These are phyloP conservation scores for Reticulitermes lucifugus DNA, from an alignment of 2,888 invertebrate species.

Conservation along the genomic window DNA sequence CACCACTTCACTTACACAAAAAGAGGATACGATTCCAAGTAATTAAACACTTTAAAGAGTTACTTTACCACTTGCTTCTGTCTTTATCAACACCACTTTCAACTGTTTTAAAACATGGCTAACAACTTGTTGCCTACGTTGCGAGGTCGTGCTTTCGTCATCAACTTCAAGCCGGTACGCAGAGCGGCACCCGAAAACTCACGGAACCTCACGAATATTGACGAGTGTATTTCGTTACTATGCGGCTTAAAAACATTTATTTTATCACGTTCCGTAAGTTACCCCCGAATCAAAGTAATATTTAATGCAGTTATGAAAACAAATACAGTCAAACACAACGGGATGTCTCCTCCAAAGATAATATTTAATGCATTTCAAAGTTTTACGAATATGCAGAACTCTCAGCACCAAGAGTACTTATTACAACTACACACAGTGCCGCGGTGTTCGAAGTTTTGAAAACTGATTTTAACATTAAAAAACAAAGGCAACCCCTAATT, in stretches of 20 bases:
- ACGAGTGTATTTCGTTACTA: slow-evolving; percentile 6
- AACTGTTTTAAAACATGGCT: slow-evolving; percentile 54
- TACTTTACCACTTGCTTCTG: neutral
- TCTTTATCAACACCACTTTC: slow-evolving; percentile 20
- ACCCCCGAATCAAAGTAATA: too few relatives aligned
- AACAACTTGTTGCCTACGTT: slow-evolving; percentile 54
- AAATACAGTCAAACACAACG: neutral
- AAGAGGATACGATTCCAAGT: neutral
- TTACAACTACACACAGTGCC: too few relatives aligned
- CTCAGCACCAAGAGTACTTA: too few relatives aligned
- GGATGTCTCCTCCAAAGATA: too few relatives aligned
- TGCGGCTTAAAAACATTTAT: neutral
- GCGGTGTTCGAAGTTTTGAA: too few relatives aligned
- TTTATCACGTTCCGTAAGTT: neutral
- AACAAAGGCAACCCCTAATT: too few relatives aligned
- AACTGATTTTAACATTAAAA: too few relatives aligned
- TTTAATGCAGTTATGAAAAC: neutral
- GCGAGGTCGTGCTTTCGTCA: slow-evolving; percentile 42
- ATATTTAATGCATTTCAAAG: neutral
- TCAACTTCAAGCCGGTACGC: slow-evolving; percentile 34
- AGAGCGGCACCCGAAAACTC: slow-evolving; percentile 41
- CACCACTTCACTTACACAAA: slow-evolving; percentile 16
- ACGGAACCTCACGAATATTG: slow-evolving; percentile 33
- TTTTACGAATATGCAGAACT: too few relatives aligned
- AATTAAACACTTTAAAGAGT: neutral